These are phyloP conservation scores for Hyaena hyaena DNA, from an alignment of 2,113 vertebrate species.

Conservation along the genomic window DNA sequence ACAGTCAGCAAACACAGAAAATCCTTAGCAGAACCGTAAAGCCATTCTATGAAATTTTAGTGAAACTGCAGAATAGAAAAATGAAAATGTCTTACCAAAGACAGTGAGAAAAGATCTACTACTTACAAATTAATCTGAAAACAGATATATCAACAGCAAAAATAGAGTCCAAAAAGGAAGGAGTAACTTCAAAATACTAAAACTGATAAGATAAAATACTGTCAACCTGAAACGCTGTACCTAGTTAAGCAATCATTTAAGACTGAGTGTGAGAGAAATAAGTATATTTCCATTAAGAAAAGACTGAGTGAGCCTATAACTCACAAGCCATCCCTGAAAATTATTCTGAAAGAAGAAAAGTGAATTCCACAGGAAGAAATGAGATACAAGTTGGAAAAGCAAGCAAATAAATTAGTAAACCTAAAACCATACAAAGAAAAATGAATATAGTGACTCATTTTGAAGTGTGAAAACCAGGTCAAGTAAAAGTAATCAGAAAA, in stretches of 20 bases:
- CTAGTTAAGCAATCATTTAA: not conserved
- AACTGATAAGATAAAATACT: not conserved
- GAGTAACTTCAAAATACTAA: not conserved
- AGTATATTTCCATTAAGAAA: not conserved
- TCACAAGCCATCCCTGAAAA: not conserved
- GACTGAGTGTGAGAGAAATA: not conserved
- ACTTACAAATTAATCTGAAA: constrained; percentile 15
- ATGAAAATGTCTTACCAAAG: not conserved
- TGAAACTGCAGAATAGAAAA: not conserved
- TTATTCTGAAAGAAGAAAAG: not conserved
- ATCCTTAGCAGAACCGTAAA: not conserved
- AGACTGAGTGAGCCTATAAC: not conserved
- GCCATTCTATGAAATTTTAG: not conserved
- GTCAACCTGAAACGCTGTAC: not conserved
- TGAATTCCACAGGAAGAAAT: not conserved
- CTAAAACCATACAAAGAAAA: not conserved
- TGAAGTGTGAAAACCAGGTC: not conserved
- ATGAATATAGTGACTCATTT: not conserved
- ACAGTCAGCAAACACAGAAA: not conserved
- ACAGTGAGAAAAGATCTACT: not conserved
- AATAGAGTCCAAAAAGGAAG: not conserved
- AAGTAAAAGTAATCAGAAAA: not conserved
- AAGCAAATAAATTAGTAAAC: not conserved
- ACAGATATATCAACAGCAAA: not conserved
- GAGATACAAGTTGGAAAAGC: not conserved